Base-by-base conservation (phyloP, 2,888 invertebrate genomes). In the Heliconius ethilla region DNA sequence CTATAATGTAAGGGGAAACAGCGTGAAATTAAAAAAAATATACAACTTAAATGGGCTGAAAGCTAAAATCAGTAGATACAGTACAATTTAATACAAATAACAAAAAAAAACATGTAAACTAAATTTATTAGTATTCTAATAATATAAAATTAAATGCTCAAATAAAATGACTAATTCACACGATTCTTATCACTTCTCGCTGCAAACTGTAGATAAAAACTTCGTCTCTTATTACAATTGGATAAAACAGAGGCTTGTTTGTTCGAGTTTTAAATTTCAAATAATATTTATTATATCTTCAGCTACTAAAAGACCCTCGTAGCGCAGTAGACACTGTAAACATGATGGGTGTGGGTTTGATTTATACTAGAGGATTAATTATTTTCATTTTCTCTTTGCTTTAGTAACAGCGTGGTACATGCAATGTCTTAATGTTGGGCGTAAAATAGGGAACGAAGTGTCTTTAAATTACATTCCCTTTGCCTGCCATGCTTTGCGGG, bases 121-220 rank as follows among this genome's bases (percentile, higher is more conserved):
- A n/a, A n/a, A n/a, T n/a, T 27, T 27, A 27, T 72, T 59, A 69
- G 40, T 66, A 45, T 69, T 55, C 51, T 65, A 76, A 55, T 73
- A 70, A 69, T 74, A 11, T 15, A 45, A 18, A 11, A 37, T 63
- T 63, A 65, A 45, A 45, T 10, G 40, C 25, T 40, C 6, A 74
- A 74, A 63, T 74, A 40, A 65, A 74, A 74, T 74, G 37, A 40
- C 45, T 63, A 18, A 45, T 65, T 74, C 62, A 45, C 65, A 74
- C 40, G 74, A 74, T 74, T 74, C 63, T 45, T 65, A 74, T 74
- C 74, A 25, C 27, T 40, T 65, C 37, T 65, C 45, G 63, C 63
- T 74, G 74, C 74, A 22, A 63, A 63, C 63, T 74, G 40, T 37
- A 45, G 74, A 74, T 74, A 74, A 74, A 74, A 62, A 25, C 63